Percentiles rank a stretch among this genome's conserved stretches.
Conservation (phyloP, 2,797 vertebrate species). For the Sebastes kiyomatsui region DNA sequence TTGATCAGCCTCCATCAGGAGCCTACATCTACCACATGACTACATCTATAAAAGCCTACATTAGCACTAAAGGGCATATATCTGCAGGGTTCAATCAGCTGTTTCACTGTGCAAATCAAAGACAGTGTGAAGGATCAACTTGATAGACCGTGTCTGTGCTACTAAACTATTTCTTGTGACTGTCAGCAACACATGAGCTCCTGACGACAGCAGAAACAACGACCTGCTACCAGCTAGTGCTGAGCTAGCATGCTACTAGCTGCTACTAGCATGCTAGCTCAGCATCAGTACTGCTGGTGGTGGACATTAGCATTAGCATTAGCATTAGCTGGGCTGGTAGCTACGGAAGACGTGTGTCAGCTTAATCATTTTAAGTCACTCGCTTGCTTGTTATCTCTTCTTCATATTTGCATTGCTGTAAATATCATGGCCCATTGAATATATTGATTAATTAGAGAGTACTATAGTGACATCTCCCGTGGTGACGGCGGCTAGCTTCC, state of each 20-base stretch:
- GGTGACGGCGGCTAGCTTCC: background rate
- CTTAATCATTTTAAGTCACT: background rate
- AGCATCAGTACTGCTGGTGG: background rate
- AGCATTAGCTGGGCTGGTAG: background rate
- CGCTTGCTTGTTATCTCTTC: accelerated
- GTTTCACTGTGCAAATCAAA: background rate
- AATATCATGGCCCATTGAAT: background rate
- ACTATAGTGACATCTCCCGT: background rate
- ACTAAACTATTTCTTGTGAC: constrained; percentile 5
- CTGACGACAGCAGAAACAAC: constrained; percentile 32
- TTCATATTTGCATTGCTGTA: background rate
- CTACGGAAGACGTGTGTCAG: background rate
- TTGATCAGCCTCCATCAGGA: background rate
- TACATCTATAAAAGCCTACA: background rate
- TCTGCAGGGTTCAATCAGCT: background rate
- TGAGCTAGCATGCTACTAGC: background rate
- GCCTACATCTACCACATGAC: background rate
- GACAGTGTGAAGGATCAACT: background rate
- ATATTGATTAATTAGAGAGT: background rate
- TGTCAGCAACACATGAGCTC: constrained; percentile 13
- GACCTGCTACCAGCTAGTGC: constrained; percentile 9
- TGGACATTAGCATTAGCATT: constrained; percentile 15
- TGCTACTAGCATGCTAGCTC: background rate
- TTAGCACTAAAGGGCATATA: background rate
- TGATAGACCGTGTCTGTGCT: background rate